phyloP scores from a whole-genome alignment of 2,888 invertebrate genomes.

The Drosophila demipolita region DNA sequence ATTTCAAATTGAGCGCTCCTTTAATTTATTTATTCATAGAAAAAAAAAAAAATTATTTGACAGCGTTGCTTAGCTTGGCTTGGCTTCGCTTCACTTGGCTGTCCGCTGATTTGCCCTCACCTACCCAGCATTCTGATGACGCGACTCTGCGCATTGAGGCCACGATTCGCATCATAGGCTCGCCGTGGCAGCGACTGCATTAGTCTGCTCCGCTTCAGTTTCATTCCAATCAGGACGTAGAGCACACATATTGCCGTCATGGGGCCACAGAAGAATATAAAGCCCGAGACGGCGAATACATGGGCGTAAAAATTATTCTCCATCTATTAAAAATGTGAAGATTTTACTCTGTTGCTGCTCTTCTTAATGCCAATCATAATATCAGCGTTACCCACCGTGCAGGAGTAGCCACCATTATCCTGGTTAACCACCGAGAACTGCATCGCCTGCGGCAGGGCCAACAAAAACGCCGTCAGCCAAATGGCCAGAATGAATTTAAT shows the following conservation, averaged over 20 bases:
- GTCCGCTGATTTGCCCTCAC: constrained; percentile 79
- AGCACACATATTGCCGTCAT: constrained; percentile 94
- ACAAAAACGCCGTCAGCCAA: constrained; percentile 91
- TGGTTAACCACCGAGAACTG: constrained; percentile 84
- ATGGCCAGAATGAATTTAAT: constrained; percentile 92
- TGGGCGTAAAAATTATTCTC: constrained; percentile 86
- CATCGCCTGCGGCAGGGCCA: constrained; percentile 90
- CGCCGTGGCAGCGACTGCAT: constrained; percentile 87
- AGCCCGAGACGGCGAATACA: constrained; percentile 92
- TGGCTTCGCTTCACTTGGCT: not conserved
- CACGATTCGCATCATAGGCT: constrained; percentile 85
- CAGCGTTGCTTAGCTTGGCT: constrained; percentile 15
- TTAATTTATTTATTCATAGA: constrained; percentile 12
- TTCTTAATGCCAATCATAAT: constrained; percentile 18
- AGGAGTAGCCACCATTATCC: constrained; percentile 81
- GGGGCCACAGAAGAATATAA: constrained; percentile 93
- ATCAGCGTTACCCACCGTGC: constrained; percentile 81
- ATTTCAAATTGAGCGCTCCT: constrained; percentile 50
- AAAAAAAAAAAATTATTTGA: constrained; percentile 22
- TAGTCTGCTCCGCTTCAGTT: constrained; percentile 88
- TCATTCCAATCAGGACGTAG: constrained; percentile 91
- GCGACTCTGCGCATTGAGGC: constrained; percentile 87
- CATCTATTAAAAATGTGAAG: constrained; percentile 70
- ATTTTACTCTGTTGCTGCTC: constrained; percentile 1
- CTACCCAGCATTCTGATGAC: constrained; percentile 93